Base-by-base conservation (phyloP, 2,888 invertebrate genomes). In the Drosophila histrio region DNA sequence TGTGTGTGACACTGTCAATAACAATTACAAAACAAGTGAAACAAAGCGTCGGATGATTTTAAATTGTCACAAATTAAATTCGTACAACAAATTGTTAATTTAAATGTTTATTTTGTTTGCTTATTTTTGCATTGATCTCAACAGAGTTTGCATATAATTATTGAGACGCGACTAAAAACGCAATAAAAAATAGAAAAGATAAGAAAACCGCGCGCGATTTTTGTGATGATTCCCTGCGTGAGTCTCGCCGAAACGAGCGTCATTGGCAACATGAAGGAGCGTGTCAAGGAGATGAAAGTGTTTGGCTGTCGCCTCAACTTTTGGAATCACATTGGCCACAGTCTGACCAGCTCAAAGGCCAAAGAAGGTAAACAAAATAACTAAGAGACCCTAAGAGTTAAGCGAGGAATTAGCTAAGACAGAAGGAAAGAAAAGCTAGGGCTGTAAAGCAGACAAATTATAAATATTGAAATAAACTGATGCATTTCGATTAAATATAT, bases 271-370 rank as follows among this genome's bases (percentile, higher is more conserved):
- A 93, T 92, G 92, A 92, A 92, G 91, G 93, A 92, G 85, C 92
- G 92, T 77, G 92, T 92, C 75, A 92, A 92, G 89, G 92, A 92
- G 89, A 93, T 92, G 92, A 92, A 92, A 89, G 92, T 93, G 58
- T 93, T 93, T 78, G 92, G 92, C 76, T 92, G 93, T 79, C 92
- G 92, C 77, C 91, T 93, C 84, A 92, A 93, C 83, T 92, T 93
- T 79, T 92, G 92, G 92, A 92, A 92, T 90, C 92, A 92, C 87
- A 91, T 92, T 69, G 91, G 92, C 77, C 91, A 91, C 49, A 91
- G 91, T 77, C 79, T 92, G 72, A 87, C 90, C 77, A 91, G 90
- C 80, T 90, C 90, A 64, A 92, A 91, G 90, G 90, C 91, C 90
- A 90, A 86, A 84, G 86, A 86, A 84, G 86, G 87, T 84, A 83